A percentile compares a stretch with the other conserved stretches of the same genome.
These are phyloP conservation scores for Calliphora vicina DNA, from an alignment of 1,140 invertebrate species.

Conservation along the genomic window DNA sequence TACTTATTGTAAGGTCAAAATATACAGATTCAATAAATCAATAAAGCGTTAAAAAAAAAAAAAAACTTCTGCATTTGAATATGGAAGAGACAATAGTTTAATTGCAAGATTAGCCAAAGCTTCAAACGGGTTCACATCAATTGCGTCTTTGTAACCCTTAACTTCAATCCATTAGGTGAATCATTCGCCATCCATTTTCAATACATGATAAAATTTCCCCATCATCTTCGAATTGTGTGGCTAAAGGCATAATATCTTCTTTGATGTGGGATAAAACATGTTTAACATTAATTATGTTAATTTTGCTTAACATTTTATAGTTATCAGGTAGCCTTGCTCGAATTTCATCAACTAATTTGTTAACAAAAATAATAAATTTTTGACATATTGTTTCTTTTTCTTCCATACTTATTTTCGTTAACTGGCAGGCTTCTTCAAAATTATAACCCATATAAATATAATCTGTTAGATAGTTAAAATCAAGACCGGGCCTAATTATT, in stretches of 20 bases:
- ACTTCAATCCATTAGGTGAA: no score
- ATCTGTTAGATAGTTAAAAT: background rate
- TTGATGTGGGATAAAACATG: background rate
- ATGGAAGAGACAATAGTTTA: no score
- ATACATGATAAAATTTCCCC: no score
- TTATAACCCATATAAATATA: background rate
- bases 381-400: background rate
- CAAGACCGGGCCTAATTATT: background rate
- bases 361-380: background rate
- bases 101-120: no score
- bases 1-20: no score
- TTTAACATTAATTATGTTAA: background rate
- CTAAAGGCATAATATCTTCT: background rate
- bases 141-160: no score
- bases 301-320: background rate
- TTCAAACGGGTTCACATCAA: no score
- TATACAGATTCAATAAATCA: no score
- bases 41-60: no score
- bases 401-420: background rate
- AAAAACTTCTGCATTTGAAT: no score
- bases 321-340: background rate
- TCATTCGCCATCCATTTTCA: no score
- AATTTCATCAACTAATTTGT: background rate
- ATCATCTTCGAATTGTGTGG: background rate
- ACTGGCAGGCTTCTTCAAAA: background rate